These are phyloP conservation scores for Ephydatia muelleri DNA, from an alignment of 37 sponge, comb jelly and placozoan genomes.

Conservation along the genomic window DNA sequence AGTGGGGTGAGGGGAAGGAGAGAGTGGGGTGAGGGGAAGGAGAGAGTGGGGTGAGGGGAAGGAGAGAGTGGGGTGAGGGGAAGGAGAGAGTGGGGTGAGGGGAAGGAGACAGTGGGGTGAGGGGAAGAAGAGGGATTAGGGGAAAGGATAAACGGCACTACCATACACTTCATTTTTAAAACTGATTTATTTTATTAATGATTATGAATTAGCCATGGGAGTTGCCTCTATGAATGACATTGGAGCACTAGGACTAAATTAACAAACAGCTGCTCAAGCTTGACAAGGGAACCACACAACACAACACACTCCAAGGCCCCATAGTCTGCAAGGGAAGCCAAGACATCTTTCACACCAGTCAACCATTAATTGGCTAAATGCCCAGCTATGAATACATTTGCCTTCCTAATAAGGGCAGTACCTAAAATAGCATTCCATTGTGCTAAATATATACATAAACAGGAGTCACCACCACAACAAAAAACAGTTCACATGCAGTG, in stretches of 20 bases:
- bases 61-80: background rate
- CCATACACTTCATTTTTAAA: no score
- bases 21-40: background rate
- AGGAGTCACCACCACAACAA: background rate
- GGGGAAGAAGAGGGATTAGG: background rate
- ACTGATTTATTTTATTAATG: background rate
- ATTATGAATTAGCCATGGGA: background rate
- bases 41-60: slow-evolving; percentile 12
- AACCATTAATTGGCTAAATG: background rate
- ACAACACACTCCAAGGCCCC: background rate
- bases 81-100: slow-evolving; percentile 4
- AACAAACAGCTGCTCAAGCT: background rate
- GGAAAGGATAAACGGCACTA: no score
- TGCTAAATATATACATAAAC: background rate
- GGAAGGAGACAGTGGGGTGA: background rate
- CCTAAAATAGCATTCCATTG: background rate
- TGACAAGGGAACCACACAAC: background rate
- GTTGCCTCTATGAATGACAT: background rate
- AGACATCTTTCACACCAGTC: background rate
- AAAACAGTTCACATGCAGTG: background rate
- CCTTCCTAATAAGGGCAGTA: background rate
- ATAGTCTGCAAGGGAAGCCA: no score
- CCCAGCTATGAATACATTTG: background rate
- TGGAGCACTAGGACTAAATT: background rate
- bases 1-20: background rate